Evolutionary conservation across 1,140 invertebrate species (phyloP), one percentile per base, ranked within the genome.

Genomic region (Neotoxoptera formosana): DNA sequence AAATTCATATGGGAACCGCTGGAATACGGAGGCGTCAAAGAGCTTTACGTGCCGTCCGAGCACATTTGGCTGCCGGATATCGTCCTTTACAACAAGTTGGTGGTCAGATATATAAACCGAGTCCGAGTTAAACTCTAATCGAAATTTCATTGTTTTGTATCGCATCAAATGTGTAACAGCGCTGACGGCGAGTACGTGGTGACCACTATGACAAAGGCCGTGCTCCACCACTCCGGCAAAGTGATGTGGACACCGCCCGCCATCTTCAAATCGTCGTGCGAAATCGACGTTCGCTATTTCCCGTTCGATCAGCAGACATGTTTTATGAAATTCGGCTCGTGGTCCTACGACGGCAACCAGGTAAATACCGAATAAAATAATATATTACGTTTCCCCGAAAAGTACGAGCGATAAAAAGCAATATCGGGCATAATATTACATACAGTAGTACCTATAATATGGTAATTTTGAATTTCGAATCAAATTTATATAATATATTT

Each of bases 161-260:
- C 4, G 60, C 20, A 76, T 81, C 21, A 93, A 67, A 94, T 94
- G n/a, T 94, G n/a, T 95, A 95, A 93, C 95, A 99, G 98, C 95
- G 99, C 99, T 93, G 99, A 99, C 95, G 99, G 99, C 20, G 99
- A 99, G 95, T 99, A 99, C 95, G 98, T 99, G 81, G 98, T 99
- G 20, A 99, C 98, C 20, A 99, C 98, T 6, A 99, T 99, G 98
- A 99, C 98, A 0, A 99, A 99, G 95, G 99, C 98, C 0, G 98
- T 99, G 17, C 96, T 99, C 0, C 97, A 98, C 94, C 96, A 98
- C 95, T 97, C 97, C 1, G 99, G 99, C 30, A 98, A 97, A 95
- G 98, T 99, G 0, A 95, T 98, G 1, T 99, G 98, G 98, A 98
- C 97, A n/a, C 98, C 98, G 45, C 97, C 97, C 25, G 99, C 99